Evolutionary conservation across 1,140 invertebrate genomes (phyloP), one percentile per base, ranked within the genome.

Genomic region (Sarcophaga peregrina): DNA sequence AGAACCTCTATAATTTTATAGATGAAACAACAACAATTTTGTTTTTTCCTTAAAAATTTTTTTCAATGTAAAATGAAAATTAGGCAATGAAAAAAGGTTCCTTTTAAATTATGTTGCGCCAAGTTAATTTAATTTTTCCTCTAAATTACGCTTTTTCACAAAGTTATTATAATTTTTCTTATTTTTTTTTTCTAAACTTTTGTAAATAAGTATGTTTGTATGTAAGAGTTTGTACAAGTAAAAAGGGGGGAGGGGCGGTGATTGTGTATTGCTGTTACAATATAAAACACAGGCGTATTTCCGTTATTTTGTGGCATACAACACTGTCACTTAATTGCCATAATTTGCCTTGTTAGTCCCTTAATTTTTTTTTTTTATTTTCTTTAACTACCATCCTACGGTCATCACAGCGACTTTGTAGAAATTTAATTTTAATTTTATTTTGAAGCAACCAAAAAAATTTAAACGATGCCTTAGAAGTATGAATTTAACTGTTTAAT

Each of bases 261-360:
- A 25, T 9, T 25, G 17, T 72, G 62, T 25, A n/a, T 72, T 25
- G 62, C 20, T n/a, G 37, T 13, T 25, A 17, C 62, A 72, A 72
- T 25, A 72, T 25, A 25, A 17, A 17, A 72, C 17, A 25, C 25
- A 37, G 20, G 25, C 17, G 6, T 52, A 52, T 78, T 78, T 78
- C 75, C 75, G 75, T 78, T 78, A 78, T 78, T 78, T 78, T 52
- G 75, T 78, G 75, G 75, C 75, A 78, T 78, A 47, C 47, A 78
- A 78, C 25, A 78, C 75, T 78, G 75, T 78, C 75, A 78, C 75
- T 78, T 78, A 78, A 78, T 78, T 78, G 75, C 75, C 75, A 78
- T 78, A 78, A 78, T 78, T 78, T 78, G 75, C 47, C 75, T 78
- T 78, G 75, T 78, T 78, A 78, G 75, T 78, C 75, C 75, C 48